Evolutionary conservation across 2,113 vertebrate genomes (phyloP).

Genomic region (Boulengeromyrus knoepffleri): DNA sequence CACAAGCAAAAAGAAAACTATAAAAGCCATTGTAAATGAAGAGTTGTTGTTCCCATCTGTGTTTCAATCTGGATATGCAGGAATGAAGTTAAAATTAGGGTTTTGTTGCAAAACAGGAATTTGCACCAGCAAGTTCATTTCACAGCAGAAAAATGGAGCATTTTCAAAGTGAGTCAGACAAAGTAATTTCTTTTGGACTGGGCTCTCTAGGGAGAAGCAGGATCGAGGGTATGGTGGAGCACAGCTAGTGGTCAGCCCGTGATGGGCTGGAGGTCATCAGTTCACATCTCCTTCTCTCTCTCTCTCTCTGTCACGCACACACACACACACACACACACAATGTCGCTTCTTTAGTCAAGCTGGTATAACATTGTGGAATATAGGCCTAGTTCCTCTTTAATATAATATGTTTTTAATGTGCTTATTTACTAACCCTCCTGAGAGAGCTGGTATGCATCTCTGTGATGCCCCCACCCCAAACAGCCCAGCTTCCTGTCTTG

Average conservation of each 20-base stretch:
- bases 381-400: not conserved
- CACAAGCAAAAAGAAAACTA: not conserved
- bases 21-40: not conserved
- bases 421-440: slow-evolving; percentile 1
- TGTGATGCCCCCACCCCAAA: slow-evolving; percentile 3
- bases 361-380: not conserved
- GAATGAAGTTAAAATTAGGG: not conserved
- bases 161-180: slow-evolving; percentile 44
- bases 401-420: slow-evolving; percentile 23
- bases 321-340: not conserved
- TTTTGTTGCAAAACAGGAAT: slow-evolving; percentile 19
- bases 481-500: slow-evolving; percentile 51
- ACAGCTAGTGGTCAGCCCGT: not conserved
- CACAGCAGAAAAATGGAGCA: slow-evolving; percentile 33
- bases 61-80: not conserved
- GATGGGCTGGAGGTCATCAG: not conserved
- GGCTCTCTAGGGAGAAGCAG: slow-evolving; percentile 53
- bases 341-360: not conserved
- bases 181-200: slow-evolving; percentile 58
- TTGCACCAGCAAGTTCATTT: slow-evolving; percentile 32
- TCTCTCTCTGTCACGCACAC: slow-evolving; percentile 4
- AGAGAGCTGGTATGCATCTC: not conserved
- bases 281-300: not conserved
- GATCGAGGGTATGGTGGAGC: not conserved
- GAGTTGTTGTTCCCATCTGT: not conserved